phyloP scores from a whole-genome alignment of 2,797 vertebrate species.

The Chelonia mydas region DNA sequence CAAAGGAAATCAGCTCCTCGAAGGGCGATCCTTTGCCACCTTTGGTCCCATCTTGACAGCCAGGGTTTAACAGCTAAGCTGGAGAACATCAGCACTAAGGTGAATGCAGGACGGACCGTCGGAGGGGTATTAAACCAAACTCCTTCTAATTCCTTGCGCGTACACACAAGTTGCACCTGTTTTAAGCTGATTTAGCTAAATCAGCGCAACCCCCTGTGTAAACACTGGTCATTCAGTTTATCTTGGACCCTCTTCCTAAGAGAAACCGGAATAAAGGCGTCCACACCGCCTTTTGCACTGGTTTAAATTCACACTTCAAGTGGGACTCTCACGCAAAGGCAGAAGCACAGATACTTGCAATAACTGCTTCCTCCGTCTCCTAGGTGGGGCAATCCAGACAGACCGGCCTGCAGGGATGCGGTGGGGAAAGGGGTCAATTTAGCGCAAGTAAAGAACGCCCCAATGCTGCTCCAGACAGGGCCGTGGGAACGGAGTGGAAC shows the following conservation, averaged over 20 bases:
- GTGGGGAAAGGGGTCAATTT: neutral
- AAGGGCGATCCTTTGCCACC: accelerated
- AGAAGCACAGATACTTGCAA: neutral
- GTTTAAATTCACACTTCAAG: neutral
- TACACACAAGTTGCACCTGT: too few species aligned
- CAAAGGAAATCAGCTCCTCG: neutral
- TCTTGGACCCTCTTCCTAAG: neutral
- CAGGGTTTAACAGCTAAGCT: neutral
- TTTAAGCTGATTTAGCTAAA: too few species aligned
- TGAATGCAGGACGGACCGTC: too few species aligned
- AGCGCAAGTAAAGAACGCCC: too few species aligned
- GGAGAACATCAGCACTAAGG: neutral
- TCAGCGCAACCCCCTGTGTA: too few species aligned
- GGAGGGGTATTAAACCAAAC: too few species aligned
- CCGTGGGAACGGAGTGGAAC: neutral
- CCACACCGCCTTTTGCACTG: neutral
- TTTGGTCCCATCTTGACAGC: too few species aligned
- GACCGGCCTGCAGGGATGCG: neutral
- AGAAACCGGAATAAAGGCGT: neutral
- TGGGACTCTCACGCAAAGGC: neutral
- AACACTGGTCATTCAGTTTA: too few species aligned
- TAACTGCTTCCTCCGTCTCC: neutral
- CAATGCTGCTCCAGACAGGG: neutral
- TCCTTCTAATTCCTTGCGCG: too few species aligned
- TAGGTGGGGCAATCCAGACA: neutral